Conservation (phyloP, 2,888 invertebrate species). For the Callinectes sapidus region DNA sequence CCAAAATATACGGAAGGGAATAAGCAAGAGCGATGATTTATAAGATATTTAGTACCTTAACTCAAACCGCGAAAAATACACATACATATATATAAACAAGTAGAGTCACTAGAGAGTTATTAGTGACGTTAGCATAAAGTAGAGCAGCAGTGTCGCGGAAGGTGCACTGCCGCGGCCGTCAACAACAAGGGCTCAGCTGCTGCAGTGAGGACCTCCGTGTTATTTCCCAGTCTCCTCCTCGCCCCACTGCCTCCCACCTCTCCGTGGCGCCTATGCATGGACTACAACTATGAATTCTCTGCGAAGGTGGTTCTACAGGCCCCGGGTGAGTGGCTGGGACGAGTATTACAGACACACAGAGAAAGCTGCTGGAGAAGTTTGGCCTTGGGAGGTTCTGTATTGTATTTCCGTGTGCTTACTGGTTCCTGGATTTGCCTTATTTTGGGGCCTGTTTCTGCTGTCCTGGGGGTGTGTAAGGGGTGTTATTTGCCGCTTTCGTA, state of each 20-base stretch:
- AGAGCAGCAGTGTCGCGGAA: no score
- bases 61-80: not conserved
- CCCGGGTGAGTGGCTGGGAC: slow-evolving; percentile 54
- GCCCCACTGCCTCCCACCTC: not conserved
- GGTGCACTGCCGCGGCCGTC: slow-evolving; percentile 6
- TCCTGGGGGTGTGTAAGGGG: no score
- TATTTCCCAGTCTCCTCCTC: not conserved
- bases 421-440: no score
- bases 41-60: not conserved
- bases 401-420: not conserved
- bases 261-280: slow-evolving; percentile 52
- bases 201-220: not conserved
- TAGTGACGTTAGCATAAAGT: no score
- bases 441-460: no score
- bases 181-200: not conserved
- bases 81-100: not conserved
- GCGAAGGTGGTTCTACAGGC: slow-evolving; percentile 66
- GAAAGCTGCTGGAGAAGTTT: slow-evolving; percentile 50
- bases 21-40: not conserved
- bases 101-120: not conserved
- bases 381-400: not conserved
- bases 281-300: slow-evolving; percentile 60
- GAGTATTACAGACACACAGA: not conserved
- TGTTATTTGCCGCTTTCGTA: no score
- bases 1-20: not conserved